A percentile compares a stretch with the other conserved stretches of the same genome.
phyloP scores from a whole-genome alignment of 1,140 invertebrate species.

The Heliconius hermathena region DNA sequence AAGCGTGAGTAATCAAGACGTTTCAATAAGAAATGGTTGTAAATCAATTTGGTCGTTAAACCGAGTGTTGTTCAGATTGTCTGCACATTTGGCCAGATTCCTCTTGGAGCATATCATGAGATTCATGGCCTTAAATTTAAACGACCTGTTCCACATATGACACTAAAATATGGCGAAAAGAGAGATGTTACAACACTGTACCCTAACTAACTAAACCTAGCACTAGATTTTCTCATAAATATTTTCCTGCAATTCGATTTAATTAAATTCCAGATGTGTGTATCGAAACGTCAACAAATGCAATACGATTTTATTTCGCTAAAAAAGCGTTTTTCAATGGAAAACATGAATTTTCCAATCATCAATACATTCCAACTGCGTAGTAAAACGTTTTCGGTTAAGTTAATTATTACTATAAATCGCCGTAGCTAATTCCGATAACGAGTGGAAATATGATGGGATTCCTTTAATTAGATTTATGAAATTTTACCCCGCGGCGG shows the following conservation, averaged over 20 bases:
- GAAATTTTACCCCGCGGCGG: background rate
- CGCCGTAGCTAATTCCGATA: conserved; percentile 19
- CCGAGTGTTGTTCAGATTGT: background rate
- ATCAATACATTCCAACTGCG: background rate
- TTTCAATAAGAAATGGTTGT: background rate
- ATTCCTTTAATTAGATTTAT: conserved; percentile 30
- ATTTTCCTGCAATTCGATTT: too few species aligned
- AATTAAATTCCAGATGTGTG: too few species aligned
- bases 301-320: background rate
- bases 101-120: too few species aligned
- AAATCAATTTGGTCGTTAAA: background rate
- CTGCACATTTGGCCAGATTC: background rate
- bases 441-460: conserved; percentile 22
- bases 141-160: too few species aligned
- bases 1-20: background rate
- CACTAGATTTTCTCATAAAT: too few species aligned
- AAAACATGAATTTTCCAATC: background rate
- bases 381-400: conserved; percentile 11
- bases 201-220: too few species aligned
- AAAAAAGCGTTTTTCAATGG: background rate
- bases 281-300: background rate
- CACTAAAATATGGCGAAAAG: too few species aligned
- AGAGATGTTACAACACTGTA: too few species aligned
- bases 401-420: conserved; percentile 11
- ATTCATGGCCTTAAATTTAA: too few species aligned